Base-by-base conservation (phyloP, 2,888 invertebrate species). In the Pseudoips prasinana region DNA sequence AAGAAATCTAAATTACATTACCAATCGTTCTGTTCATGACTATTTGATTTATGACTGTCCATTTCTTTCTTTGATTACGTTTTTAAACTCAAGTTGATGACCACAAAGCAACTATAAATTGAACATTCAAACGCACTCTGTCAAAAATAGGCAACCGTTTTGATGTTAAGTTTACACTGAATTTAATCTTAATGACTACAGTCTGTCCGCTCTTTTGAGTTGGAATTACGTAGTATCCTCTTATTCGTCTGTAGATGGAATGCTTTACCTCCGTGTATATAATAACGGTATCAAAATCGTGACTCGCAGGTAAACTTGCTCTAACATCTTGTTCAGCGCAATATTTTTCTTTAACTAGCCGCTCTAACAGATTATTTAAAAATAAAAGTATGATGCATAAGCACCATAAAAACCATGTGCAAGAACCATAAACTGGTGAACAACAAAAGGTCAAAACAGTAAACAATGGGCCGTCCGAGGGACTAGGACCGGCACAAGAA, bases 211-310 rank as follows among this genome's bases (percentile, higher is more conserved):
- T 46, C 41, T 37, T 53, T 46, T 29, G 29, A 50, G 22, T 44
- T 39, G 32, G 37, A 57, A 56, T n/a, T n/a, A n/a, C n/a, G n/a
- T n/a, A n/a, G n/a, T n/a, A n/a, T n/a, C n/a, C n/a, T n/a, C n/a
- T 18, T 18, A 18, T 6, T 18, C 6, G 18, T 18, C 6, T 6
- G 4, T 18, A 6, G 6, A 6, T 18, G 18, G 3, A 20, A n/a
- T 55, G 33, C 30, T 50, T 52, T 46, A 46, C 41, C 54, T 54
- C 55, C 58, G 44, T 44, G 28, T 31, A 38, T 41, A 52, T 40
- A 43, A 48, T 71, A 74, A 70, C 74, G 71, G 73, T 60, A 57
- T 57, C 45, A 33, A 33, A 58, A 58, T 58, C 73, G 64, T 73
- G 71, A 68, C 64, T 61, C 14, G 55, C 33, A 33, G 38, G 39